Conservation (phyloP, 2,797 vertebrate genomes). For the Lagorchestes hirsutus region DNA sequence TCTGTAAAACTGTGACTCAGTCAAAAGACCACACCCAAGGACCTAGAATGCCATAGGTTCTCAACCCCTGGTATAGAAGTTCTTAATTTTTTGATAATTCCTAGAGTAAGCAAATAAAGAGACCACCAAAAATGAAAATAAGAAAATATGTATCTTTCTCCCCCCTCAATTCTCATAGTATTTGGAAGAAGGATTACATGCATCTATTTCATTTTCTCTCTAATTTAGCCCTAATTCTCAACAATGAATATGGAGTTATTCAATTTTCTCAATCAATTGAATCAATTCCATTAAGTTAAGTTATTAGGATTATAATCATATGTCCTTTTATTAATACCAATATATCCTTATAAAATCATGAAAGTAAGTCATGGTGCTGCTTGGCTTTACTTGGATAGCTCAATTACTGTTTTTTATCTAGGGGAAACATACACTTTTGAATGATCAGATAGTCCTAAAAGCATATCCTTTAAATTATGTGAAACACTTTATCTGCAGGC, state of each 20-base stretch:
- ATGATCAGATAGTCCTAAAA: constrained; percentile 25
- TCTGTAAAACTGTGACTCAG: too few relatives aligned
- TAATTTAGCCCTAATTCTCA: not conserved
- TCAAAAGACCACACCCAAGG: too few relatives aligned
- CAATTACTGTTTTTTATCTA: constrained; percentile 53
- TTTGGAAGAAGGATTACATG: not conserved
- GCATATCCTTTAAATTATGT: constrained; percentile 7
- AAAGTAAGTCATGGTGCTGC: not conserved
- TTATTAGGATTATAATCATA: constrained; percentile 20
- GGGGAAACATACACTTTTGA: constrained; percentile 12
- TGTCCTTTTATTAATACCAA: constrained; percentile 23
- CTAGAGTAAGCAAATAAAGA: constrained; percentile 34
- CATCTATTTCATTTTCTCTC: not conserved
- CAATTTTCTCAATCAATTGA: not conserved
- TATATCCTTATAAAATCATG: not conserved
- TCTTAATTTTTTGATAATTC: constrained; percentile 2
- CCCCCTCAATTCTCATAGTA: not conserved
- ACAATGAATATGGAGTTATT: not conserved
- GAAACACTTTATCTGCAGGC: constrained; percentile 28
- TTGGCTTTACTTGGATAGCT: constrained; percentile 34
- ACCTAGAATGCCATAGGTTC: too few relatives aligned
- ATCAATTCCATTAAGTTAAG: not conserved
- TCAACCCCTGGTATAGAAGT: not conserved
- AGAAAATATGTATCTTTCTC: not conserved
- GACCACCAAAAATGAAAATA: constrained; percentile 34